These are phyloP conservation scores for Clarias macrocephalus DNA, from an alignment of 2,113 vertebrate genomes.

Conservation along the genomic window DNA sequence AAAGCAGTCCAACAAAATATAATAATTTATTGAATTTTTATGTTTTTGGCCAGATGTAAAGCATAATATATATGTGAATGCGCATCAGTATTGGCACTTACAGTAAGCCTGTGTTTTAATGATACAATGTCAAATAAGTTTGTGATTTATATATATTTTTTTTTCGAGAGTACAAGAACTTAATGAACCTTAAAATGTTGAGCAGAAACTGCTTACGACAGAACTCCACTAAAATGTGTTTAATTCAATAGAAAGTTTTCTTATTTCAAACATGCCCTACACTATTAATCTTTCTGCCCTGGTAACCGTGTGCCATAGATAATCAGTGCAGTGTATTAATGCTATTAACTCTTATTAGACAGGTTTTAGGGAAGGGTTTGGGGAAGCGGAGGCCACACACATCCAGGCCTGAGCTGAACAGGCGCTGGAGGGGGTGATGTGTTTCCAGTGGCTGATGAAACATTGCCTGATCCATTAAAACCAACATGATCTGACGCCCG, in stretches of 20 bases:
- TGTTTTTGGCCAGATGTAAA: too few relatives aligned
- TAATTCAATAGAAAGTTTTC: neutral
- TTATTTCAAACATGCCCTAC: neutral
- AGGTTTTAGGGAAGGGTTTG: neutral
- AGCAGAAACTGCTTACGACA: neutral
- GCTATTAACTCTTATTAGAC: neutral
- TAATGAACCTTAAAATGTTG: neutral
- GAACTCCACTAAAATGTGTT: neutral
- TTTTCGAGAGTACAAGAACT: neutral
- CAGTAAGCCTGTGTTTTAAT: neutral
- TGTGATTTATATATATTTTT: neutral
- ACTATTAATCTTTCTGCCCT: neutral
- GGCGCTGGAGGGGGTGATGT: neutral
- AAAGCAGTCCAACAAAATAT: too few relatives aligned
- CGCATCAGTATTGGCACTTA: too few relatives aligned
- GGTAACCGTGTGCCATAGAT: neutral
- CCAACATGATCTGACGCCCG: neutral
- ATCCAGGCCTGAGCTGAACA: slow-evolving; percentile 8
- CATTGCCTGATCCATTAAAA: neutral
- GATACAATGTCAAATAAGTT: neutral
- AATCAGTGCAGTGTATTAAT: neutral
- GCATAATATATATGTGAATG: neutral
- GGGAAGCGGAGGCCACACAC: neutral
- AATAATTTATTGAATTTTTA: too few relatives aligned
- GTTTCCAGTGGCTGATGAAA: neutral